phyloP scores from a whole-genome alignment of 2,888 invertebrate genomes.

The Phorcus lineatus region DNA sequence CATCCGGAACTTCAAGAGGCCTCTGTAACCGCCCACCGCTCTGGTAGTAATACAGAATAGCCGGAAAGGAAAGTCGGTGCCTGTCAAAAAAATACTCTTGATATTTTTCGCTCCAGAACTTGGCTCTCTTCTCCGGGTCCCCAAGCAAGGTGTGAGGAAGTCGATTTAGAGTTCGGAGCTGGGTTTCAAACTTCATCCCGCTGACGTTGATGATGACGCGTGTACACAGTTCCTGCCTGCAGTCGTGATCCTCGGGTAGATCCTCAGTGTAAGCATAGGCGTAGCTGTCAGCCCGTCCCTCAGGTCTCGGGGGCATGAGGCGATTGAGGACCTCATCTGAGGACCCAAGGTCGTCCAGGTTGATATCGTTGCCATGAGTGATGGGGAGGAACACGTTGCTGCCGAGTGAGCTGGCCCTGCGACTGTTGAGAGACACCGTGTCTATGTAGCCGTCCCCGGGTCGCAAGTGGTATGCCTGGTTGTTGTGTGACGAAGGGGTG shows the following conservation, averaged over 20 bases:
- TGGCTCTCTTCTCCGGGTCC: slow-evolving; percentile 59
- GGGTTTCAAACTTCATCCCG: slow-evolving; percentile 74
- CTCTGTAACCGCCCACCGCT: slow-evolving; percentile 75
- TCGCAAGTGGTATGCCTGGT: not conserved
- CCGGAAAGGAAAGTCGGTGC: slow-evolving; percentile 72
- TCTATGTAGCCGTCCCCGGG: not conserved
- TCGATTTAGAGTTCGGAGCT: slow-evolving; percentile 70
- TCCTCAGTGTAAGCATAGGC: slow-evolving; percentile 20
- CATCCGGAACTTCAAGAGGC: slow-evolving; percentile 76
- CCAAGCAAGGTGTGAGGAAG: slow-evolving; percentile 73
- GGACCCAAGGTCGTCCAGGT: not conserved
- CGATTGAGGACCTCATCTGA: not conserved
- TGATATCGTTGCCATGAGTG: not conserved
- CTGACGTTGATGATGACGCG: slow-evolving; percentile 69
- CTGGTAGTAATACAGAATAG: slow-evolving; percentile 74
- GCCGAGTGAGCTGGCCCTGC: not conserved
- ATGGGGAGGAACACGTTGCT: not conserved
- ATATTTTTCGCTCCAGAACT: slow-evolving; percentile 67
- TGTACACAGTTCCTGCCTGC: slow-evolving; percentile 57
- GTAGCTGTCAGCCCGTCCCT: not conserved
- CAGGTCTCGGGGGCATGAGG: not conserved
- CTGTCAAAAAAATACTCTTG: slow-evolving; percentile 74
- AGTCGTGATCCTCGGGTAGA: slow-evolving; percentile 53
- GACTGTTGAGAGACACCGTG: not conserved
- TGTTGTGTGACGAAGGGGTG: not conserved